A percentile compares a stretch with the other conserved stretches of the same genome.
phyloP scores from a whole-genome alignment of 2,797 vertebrate species.

The Anabas testudineus region DNA sequence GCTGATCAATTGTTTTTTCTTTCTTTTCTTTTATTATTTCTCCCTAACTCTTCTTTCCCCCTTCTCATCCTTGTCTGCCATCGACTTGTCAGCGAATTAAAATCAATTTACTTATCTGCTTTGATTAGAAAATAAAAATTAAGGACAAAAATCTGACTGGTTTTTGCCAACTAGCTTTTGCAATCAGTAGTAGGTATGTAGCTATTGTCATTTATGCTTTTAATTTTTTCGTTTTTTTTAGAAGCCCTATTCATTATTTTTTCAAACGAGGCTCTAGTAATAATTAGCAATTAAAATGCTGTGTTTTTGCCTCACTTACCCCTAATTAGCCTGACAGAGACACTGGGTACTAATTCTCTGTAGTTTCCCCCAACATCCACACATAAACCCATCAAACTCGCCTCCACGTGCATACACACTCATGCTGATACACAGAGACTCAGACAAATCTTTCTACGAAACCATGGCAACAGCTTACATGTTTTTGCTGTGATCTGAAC shows the following conservation, averaged over 20 bases:
- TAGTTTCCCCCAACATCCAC: conserved; percentile 29
- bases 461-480: conserved; percentile 65
- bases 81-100: conserved; percentile 28
- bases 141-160: conserved; percentile 32
- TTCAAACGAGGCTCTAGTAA: conserved; percentile 72
- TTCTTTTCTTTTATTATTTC: conserved; percentile 11
- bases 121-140: conserved; percentile 11
- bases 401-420: conserved; percentile 14
- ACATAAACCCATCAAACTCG: conserved; percentile 31
- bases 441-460: conserved; percentile 46
- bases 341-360: conserved; percentile 67
- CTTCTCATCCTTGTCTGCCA: neutral
- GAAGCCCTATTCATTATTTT: conserved; percentile 66
- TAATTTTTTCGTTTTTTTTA: conserved; percentile 28
- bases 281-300: conserved; percentile 87
- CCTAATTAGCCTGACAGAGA: conserved; percentile 82
- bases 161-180: conserved; percentile 31
- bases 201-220: conserved; percentile 65
- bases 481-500: conserved; percentile 40
- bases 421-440: conserved; percentile 10
- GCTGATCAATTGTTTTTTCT: conserved; percentile 74
- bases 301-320: conserved; percentile 73
- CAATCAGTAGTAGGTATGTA: conserved; percentile 41
- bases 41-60: neutral
- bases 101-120: conserved; percentile 30